A percentile compares a stretch with the other conserved stretches of the same genome.
Conservation (phyloP, 2,888 invertebrate genomes). For the Noctua comes region DNA sequence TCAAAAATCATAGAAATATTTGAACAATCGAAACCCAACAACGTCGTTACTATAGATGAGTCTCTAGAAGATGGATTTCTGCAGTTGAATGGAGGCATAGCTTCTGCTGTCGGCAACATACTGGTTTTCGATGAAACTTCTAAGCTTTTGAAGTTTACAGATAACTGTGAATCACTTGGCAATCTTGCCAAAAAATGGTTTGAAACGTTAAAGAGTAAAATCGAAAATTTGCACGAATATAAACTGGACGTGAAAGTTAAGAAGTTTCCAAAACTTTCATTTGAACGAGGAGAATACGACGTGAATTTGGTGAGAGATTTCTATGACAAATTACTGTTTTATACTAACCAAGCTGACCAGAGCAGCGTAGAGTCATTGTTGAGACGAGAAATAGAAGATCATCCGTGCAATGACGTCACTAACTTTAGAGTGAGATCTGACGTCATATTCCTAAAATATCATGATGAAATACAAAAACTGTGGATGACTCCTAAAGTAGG, state of each 20-base stretch:
- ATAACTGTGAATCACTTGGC: constrained; percentile 11
- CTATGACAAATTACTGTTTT: constrained; percentile 52
- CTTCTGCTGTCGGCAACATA: constrained; percentile 51
- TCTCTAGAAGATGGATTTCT: constrained; percentile 29
- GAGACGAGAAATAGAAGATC: constrained; percentile 35
- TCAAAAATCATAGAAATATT: constrained; percentile 26
- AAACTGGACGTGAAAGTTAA: constrained; percentile 36
- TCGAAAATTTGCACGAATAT: constrained; percentile 42
- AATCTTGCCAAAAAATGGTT: constrained; percentile 31
- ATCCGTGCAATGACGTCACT: constrained; percentile 6
- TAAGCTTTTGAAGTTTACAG: constrained; percentile 17
- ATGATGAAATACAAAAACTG: constrained; percentile 50
- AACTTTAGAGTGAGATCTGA: constrained; percentile 38
- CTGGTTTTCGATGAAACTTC: too few species aligned
- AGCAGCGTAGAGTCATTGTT: constrained; percentile 34
- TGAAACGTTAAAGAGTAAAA: not conserved
- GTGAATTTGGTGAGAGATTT: constrained; percentile 36
- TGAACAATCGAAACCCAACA: not conserved
- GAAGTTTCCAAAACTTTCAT: constrained; percentile 52
- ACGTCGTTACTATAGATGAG: constrained; percentile 44
- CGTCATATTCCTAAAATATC: constrained; percentile 48
- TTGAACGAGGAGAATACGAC: constrained; percentile 30
- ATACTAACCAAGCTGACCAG: constrained; percentile 53
- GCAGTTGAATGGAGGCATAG: constrained; percentile 43
- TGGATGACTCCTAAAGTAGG: constrained; percentile 51